These are phyloP conservation scores for Halictus quadricinctus DNA, from an alignment of 2,888 invertebrate species.

Conservation along the genomic window DNA sequence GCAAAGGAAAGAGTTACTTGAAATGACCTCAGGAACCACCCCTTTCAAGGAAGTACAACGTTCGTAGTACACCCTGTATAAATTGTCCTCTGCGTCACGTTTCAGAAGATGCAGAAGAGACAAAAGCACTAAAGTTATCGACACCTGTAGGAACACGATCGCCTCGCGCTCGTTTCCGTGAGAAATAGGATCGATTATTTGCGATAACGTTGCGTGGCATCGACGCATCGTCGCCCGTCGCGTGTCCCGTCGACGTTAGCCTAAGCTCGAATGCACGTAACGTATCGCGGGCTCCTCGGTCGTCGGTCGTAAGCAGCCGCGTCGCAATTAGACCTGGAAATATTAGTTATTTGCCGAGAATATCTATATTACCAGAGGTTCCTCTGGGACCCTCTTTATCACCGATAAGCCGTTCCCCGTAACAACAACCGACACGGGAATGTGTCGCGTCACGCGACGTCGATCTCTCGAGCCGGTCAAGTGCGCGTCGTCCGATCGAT, in stretches of 20 bases:
- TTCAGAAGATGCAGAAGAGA: neutral
- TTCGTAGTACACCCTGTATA: too few relatives aligned
- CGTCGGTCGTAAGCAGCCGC: neutral
- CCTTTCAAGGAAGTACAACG: too few relatives aligned
- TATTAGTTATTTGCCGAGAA: neutral
- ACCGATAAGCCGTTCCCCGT: neutral
- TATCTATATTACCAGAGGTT: neutral
- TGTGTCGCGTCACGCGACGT: slow-evolving; percentile 5
- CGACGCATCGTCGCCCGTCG: neutral
- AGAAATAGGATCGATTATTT: neutral
- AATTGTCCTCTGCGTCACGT: neutral
- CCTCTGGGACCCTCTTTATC: neutral
- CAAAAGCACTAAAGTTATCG: neutral
- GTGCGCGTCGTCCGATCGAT: neutral
- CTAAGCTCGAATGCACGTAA: neutral
- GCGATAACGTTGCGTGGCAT: neutral
- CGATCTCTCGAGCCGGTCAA: neutral
- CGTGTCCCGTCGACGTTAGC: neutral
- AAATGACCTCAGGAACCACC: too few relatives aligned
- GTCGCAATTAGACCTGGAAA: neutral
- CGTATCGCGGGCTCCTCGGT: neutral
- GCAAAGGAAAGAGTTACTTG: too few relatives aligned
- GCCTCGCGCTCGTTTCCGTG: neutral
- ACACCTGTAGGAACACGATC: neutral
- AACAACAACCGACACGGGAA: neutral